phyloP scores from a whole-genome alignment of 2,113 vertebrate genomes.

The Chrysochloris asiatica region DNA sequence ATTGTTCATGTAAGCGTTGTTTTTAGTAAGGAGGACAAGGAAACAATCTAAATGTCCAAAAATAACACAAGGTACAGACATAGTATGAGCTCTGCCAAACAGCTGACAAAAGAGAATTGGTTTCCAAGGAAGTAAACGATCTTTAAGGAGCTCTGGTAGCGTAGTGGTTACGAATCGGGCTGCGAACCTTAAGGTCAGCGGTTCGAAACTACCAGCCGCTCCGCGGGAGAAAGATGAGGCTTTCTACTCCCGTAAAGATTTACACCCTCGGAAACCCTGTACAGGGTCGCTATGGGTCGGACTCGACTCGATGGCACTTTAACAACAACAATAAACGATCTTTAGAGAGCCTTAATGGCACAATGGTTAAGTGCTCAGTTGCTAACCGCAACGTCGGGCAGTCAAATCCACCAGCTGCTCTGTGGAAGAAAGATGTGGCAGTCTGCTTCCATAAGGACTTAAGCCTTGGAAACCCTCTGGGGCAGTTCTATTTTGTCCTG shows the following conservation, averaged over 20 bases:
- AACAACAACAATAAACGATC: too few relatives aligned
- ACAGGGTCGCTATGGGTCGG: too few relatives aligned
- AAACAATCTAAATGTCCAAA: neutral
- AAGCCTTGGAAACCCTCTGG: neutral
- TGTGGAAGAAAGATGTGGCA: neutral
- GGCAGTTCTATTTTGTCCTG: neutral
- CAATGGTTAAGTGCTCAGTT: neutral
- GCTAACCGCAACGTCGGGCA: neutral
- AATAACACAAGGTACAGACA: neutral
- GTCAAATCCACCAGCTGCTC: neutral
- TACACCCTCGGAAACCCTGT: too few relatives aligned
- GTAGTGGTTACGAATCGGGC: too few relatives aligned
- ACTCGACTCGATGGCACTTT: too few relatives aligned
- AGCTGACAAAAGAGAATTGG: neutral
- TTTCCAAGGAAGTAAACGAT: too few relatives aligned
- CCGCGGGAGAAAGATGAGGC: too few relatives aligned
- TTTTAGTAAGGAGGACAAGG: neutral
- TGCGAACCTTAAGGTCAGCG: too few relatives aligned
- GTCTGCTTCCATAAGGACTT: neutral
- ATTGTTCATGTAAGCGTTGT: neutral
- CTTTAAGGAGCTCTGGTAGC: too few relatives aligned
- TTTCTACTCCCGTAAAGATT: too few relatives aligned
- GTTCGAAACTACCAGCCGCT: too few relatives aligned
- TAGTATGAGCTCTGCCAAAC: neutral
- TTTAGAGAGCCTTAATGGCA: neutral